Conservation (phyloP, 2,113 vertebrate species). For the Uria lomvia region DNA sequence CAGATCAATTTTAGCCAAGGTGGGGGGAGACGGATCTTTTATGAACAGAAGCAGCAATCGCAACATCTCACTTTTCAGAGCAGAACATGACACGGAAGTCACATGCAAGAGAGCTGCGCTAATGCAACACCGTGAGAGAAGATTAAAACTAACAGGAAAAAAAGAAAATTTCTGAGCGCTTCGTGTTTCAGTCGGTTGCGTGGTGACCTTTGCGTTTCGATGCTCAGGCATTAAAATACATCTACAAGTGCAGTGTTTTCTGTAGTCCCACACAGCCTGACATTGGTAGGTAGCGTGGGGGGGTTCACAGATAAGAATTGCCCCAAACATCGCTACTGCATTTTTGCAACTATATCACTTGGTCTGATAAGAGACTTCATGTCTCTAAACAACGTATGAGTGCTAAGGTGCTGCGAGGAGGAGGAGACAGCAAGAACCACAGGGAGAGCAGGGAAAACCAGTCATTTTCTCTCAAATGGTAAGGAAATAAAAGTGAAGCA, state of each 20-base stretch:
- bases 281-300: rapidly evolving
- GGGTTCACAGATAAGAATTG: not conserved
- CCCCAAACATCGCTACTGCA: not conserved
- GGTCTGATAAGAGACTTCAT: not conserved
- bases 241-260: not conserved
- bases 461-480: not conserved
- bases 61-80: not conserved
- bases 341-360: not conserved
- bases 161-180: not conserved
- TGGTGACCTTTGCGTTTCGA: not conserved
- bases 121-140: not conserved
- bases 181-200: rapidly evolving
- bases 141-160: not conserved
- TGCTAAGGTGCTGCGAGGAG: not conserved
- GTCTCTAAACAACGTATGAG: not conserved
- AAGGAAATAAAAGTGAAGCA: not conserved
- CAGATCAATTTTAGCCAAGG: not conserved
- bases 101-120: not conserved
- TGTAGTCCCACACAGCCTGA: not conserved
- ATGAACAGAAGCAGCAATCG: not conserved
- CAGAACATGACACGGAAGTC: not conserved
- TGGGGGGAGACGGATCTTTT: not conserved
- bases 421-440: not conserved
- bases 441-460: not conserved
- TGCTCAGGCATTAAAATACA: not conserved